These are phyloP conservation scores for Orthosia incerta DNA, from an alignment of 2,888 invertebrate species.

Conservation along the genomic window DNA sequence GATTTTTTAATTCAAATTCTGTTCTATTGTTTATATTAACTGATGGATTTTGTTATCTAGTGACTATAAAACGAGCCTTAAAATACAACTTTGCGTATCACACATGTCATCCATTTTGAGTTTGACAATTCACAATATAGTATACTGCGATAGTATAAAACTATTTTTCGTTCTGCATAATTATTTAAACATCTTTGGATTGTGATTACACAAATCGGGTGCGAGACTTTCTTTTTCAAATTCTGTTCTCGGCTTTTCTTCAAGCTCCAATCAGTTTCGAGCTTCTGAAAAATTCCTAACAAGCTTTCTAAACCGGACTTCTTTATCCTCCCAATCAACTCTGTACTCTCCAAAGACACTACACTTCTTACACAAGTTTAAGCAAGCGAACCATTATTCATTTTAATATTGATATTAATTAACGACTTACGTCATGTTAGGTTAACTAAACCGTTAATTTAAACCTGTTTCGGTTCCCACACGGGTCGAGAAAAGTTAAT, in stretches of 20 bases:
- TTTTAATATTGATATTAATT: conserved; percentile 67
- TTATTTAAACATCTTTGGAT: no score
- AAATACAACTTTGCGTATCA: no score
- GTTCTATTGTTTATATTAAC: no score
- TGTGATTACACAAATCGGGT: no score
- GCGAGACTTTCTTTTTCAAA: no score
- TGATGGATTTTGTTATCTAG: no score
- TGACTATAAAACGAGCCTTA: no score
- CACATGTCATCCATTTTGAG: no score
- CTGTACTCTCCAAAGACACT: not conserved
- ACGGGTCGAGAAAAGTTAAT: conserved; percentile 54
- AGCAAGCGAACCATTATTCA: conserved; percentile 55
- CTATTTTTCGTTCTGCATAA: no score
- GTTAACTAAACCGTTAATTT: conserved; percentile 64
- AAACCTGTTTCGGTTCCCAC: conserved; percentile 70
- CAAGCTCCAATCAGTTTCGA: not conserved
- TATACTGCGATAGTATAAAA: no score
- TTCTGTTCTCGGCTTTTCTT: not conserved
- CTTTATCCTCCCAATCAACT: conserved; percentile 41
- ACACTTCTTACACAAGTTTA: conserved; percentile 47
- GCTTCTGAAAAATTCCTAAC: conserved; percentile 6
- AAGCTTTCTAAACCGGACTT: conserved; percentile 22
- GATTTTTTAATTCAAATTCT: no score
- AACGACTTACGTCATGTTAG: conserved; percentile 64
- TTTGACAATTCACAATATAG: no score